Evolutionary conservation across 2,797 vertebrate species (phyloP), one percentile per base, ranked within the genome.

Genomic region (Hypotaenidia okinawae): DNA sequence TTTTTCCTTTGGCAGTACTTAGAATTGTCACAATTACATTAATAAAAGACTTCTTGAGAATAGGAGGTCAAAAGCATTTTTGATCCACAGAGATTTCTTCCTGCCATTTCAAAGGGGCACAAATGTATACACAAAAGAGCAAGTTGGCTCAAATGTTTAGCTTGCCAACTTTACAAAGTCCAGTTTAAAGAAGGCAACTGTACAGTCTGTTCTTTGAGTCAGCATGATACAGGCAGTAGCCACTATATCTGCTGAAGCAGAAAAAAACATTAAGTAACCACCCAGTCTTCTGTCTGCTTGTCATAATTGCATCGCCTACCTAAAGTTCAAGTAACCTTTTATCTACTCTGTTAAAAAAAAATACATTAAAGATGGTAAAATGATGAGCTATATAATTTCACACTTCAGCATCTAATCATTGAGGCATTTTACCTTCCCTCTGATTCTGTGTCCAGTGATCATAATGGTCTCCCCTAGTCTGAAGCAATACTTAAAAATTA

Each of bases 221-320:
- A 70, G 47, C n/a, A 43, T 5, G 22, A 92, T 64, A 64, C 5
- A 76, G 41, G 16, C 14, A 69, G 76, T 66, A 79, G 28, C 30
- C 30, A 69, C 55, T 61, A 49, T 13, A 89, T 72, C 66, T 77
- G n/a, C 59, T 73, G 67, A 90, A 90, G 69, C 41, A 88, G 41
- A 54, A 92, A 88, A 80, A 70, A 70, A 68, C 70, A 75, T 22
- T 58, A 94, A 93, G 54, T 66, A 92, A 89, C 23, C 41, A 89
- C 41, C 21, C 75, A 70, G 63, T 72, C 61, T 41, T 61, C 43
- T 21, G 27, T 87, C 55, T 35, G 35, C 57, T 63, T 49, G 10
- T 51, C 57, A 39, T 62, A 95, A 83, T 5, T 67, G 47, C 1
- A 1, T 23, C 64, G 52, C 49, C 45, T 32, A 70, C 41, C n/a